These are phyloP conservation scores for Calyptomena viridis DNA, from an alignment of 2,113 vertebrate species.

Conservation along the genomic window DNA sequence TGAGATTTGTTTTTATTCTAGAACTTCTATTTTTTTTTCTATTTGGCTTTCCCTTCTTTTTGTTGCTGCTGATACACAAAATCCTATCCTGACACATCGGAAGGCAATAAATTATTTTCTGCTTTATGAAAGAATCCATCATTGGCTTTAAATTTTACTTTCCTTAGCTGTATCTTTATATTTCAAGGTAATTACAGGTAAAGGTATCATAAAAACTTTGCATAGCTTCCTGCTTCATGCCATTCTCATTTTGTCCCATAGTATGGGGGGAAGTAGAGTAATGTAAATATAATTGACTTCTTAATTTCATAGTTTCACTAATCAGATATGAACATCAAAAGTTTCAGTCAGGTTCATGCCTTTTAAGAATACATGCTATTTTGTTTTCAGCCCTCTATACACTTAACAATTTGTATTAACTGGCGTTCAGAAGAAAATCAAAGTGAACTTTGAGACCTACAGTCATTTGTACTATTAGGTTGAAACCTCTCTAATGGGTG, in stretches of 20 bases:
- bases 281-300: neutral
- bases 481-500: neutral
- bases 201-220: neutral
- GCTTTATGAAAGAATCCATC: neutral
- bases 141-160: neutral
- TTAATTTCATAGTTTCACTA: neutral
- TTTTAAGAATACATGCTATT: neutral
- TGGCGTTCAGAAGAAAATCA: neutral
- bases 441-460: neutral
- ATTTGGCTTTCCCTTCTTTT: neutral
- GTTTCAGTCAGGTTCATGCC: neutral
- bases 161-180: neutral
- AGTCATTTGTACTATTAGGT: neutral
- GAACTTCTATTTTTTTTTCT: neutral
- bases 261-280: neutral
- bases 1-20: neutral
- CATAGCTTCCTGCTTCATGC: neutral
- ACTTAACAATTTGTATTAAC: neutral
- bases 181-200: neutral
- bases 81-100: neutral
- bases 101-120: neutral
- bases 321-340: neutral
- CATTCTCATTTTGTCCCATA: neutral
- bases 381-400: neutral
- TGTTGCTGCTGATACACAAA: neutral